Percentiles rank a stretch among this genome's conserved stretches.
These are phyloP conservation scores for Bucco capensis DNA, from an alignment of 2,113 vertebrate species.

Conservation along the genomic window DNA sequence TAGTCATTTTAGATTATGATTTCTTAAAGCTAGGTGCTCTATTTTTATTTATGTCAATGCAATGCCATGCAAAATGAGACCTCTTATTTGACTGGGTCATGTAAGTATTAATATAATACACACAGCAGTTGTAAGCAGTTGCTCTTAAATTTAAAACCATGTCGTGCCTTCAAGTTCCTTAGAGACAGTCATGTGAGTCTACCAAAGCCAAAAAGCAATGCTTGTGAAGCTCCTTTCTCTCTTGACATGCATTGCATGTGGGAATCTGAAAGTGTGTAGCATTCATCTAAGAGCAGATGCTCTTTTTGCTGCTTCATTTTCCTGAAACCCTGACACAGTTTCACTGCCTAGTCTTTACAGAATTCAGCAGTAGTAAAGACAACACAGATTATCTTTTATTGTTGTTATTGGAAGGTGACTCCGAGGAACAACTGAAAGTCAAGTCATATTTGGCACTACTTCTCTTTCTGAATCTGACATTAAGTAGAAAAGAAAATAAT, in stretches of 20 bases:
- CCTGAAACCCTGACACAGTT: background rate
- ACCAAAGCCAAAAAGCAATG: background rate
- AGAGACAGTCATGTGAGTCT: conserved; percentile 7
- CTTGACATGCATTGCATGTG: background rate
- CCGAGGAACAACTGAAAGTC: background rate
- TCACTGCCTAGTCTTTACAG: background rate
- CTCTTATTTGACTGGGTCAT: background rate
- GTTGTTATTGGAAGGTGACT: background rate
- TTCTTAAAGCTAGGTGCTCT: background rate
- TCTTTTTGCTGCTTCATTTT: background rate
- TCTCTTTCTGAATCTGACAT: background rate
- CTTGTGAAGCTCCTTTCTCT: background rate
- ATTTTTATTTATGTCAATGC: background rate
- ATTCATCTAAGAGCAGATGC: background rate
- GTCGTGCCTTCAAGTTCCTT: background rate
- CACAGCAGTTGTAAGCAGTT: background rate
- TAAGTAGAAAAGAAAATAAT: background rate
- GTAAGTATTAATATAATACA: background rate
- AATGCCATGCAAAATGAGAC: background rate
- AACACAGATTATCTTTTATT: background rate
- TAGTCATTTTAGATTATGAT: conserved; percentile 15
- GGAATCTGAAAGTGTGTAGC: background rate
- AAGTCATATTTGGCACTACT: background rate
- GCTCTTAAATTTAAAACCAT: background rate
- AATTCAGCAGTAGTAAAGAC: background rate